Evolutionary conservation across 2,113 vertebrate species (phyloP).

Genomic region (Forbesichthys papilliferus): DNA sequence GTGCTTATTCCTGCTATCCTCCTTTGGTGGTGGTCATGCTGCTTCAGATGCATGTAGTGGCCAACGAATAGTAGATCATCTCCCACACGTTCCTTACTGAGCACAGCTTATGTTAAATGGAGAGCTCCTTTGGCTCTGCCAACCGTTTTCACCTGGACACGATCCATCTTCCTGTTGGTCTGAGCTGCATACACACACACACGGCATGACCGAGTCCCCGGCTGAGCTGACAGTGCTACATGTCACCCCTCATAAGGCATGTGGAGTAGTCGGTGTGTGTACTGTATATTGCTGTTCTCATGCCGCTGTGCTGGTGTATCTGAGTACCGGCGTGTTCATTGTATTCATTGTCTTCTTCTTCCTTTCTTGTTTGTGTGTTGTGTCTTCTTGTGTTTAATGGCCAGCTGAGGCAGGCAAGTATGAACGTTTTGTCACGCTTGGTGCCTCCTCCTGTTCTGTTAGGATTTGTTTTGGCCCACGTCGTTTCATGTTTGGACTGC

Average conservation of each 20-base stretch:
- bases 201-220: no score
- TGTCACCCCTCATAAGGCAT: conserved; percentile 8
- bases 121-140: no score
- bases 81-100: no score
- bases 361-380: conserved; percentile 61
- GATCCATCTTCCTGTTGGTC: no score
- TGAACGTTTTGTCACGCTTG: conserved; percentile 53
- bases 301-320: conserved; percentile 46
- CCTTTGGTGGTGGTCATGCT: background rate
- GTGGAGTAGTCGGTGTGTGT: conserved; percentile 12
- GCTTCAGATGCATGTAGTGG: background rate
- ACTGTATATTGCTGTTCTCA: conserved; percentile 15
- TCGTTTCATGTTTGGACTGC: conserved; percentile 57
- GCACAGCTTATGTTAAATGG: no score
- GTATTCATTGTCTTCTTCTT: conserved; percentile 69
- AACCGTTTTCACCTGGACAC: no score
- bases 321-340: conserved; percentile 56
- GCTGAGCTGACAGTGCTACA: background rate
- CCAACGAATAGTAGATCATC: background rate
- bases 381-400: conserved; percentile 54
- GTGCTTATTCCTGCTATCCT: background rate
- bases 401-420: conserved; percentile 84
- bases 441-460: background rate
- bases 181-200: background rate
- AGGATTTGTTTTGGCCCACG: conserved; percentile 34